A percentile compares a stretch with the other conserved stretches of the same genome.
Conservation (phyloP, 2,888 invertebrate species). For the Idaea dimidiata region DNA sequence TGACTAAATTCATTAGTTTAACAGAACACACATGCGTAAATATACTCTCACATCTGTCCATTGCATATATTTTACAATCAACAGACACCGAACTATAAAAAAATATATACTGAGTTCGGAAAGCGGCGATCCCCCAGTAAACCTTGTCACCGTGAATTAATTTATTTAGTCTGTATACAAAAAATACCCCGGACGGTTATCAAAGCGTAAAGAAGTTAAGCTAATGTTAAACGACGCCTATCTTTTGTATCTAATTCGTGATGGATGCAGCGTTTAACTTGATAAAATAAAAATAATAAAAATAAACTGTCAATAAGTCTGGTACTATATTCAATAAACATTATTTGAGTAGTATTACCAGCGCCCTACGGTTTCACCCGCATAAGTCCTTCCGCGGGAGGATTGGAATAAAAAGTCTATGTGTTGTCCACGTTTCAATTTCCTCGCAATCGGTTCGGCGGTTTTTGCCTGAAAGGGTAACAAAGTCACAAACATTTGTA, state of each 20-base stretch:
- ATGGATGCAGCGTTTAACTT: slow-evolving; percentile 70
- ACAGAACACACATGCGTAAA: slow-evolving; percentile 74
- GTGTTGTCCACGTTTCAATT: too few relatives aligned
- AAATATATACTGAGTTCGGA: slow-evolving; percentile 38
- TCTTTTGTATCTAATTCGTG: slow-evolving; percentile 76
- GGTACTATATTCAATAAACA: slow-evolving; percentile 51
- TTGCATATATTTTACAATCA: slow-evolving; percentile 60
- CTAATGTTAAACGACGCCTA: slow-evolving; percentile 78
- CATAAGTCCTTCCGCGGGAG: too few relatives aligned
- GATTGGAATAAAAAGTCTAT: too few relatives aligned
- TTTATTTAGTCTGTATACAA: slow-evolving; percentile 53
- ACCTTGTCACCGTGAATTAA: slow-evolving; percentile 45
- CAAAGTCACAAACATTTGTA: too few relatives aligned
- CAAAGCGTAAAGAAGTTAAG: slow-evolving; percentile 80
- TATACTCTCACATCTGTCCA: slow-evolving; percentile 58
- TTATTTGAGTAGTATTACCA: too few relatives aligned
- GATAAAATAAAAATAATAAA: slow-evolving; percentile 49
- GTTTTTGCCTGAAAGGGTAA: too few relatives aligned
- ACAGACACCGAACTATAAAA: slow-evolving; percentile 45
- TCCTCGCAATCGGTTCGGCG: too few relatives aligned
- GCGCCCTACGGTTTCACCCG: too few relatives aligned
- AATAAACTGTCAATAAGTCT: slow-evolving; percentile 60
- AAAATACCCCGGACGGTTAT: slow-evolving; percentile 63
- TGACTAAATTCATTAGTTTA: slow-evolving; percentile 73
- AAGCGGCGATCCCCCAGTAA: slow-evolving; percentile 47